phyloP scores from a whole-genome alignment of 2,888 invertebrate species.

The Drosophila acutilabella region DNA sequence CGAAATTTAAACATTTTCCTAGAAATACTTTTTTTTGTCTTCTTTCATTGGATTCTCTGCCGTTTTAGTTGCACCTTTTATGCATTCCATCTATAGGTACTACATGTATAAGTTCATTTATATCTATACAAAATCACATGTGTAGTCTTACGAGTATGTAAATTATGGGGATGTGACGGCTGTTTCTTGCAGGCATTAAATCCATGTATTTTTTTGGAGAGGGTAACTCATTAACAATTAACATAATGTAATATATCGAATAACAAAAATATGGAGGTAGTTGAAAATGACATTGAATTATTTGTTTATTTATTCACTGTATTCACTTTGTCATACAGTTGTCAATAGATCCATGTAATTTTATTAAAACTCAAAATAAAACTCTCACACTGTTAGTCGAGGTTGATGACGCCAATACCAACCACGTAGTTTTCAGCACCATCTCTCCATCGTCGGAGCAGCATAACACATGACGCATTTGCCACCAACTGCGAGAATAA shows the following conservation, averaged over 20 bases:
- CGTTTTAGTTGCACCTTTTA: no score
- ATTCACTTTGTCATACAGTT: background rate
- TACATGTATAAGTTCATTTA: no score
- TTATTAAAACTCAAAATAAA: background rate
- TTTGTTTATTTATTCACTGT: no score
- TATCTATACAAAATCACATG: background rate
- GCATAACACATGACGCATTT: conserved; percentile 54
- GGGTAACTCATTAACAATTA: background rate
- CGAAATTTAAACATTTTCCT: conserved; percentile 69
- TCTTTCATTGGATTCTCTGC: conserved; percentile 22
- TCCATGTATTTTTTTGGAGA: background rate
- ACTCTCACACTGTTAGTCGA: background rate
- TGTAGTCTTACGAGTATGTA: background rate
- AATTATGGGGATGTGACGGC: background rate
- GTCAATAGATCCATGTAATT: background rate
- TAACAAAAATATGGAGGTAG: no score
- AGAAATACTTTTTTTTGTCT: conserved; percentile 58
- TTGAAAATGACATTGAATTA: no score
- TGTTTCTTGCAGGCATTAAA: background rate
- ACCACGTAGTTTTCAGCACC: conserved; percentile 40
- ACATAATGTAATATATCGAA: no score
- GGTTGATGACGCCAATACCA: conserved; percentile 34
- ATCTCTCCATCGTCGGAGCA: conserved; percentile 8
- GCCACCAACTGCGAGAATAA: conserved; percentile 62
- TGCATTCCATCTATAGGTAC: no score